Evolutionary conservation across 2,888 invertebrate species (phyloP).

Genomic region (Timandra comae): DNA sequence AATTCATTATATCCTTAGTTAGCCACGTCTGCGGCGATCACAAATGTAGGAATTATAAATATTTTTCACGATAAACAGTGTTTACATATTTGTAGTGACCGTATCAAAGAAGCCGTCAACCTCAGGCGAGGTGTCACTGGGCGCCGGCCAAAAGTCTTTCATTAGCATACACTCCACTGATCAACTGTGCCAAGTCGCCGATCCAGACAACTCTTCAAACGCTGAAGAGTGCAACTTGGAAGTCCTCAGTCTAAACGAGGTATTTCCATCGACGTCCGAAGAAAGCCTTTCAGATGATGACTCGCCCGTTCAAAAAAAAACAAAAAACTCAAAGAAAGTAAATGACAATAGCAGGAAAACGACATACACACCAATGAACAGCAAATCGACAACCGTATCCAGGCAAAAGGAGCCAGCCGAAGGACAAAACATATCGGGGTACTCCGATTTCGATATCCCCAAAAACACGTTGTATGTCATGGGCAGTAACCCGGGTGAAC

Average conservation of each 20-base stretch:
- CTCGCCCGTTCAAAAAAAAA: conserved; percentile 37
- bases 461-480: conserved; percentile 65
- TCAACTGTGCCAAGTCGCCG: conserved; percentile 58
- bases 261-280: conserved; percentile 69
- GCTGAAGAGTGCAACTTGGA: conserved; percentile 65
- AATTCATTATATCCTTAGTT: no score
- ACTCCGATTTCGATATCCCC: conserved; percentile 62
- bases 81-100: conserved; percentile 57
- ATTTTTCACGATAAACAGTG: no score
- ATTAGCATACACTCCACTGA: conserved; percentile 71
- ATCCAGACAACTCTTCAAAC: conserved; percentile 37
- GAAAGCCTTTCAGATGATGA: conserved; percentile 66
- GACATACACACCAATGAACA: conserved; percentile 56
- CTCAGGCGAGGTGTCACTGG: conserved; percentile 40
- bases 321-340: conserved; percentile 38
- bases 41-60: no score
- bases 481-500: conserved; percentile 69
- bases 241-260: conserved; percentile 63
- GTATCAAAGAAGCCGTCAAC: conserved; percentile 57
- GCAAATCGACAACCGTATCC: conserved; percentile 59
- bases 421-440: conserved; percentile 40
- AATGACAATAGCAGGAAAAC: conserved; percentile 38
- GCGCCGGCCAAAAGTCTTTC: conserved; percentile 60
- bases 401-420: conserved; percentile 46
- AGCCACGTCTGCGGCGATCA: no score